A percentile compares a stretch with the other conserved stretches of the same genome.
phyloP scores from a whole-genome alignment of 2,113 vertebrate genomes.

The Athene cunicularia region DNA sequence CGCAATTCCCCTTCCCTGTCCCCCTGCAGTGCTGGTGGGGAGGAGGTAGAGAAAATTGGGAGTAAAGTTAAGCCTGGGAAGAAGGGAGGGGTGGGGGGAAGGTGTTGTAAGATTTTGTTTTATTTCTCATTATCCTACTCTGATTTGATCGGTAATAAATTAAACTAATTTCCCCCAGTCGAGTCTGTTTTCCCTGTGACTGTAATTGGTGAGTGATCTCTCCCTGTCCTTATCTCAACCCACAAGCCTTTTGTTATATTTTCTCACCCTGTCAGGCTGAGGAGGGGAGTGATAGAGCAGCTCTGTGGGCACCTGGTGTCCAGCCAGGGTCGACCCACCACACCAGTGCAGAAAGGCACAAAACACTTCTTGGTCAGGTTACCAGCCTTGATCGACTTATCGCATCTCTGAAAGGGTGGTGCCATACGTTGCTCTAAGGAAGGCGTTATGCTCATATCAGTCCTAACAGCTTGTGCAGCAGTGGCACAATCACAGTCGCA shows the following conservation, averaged over 20 bases:
- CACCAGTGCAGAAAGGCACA: conserved; percentile 34
- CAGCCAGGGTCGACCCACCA: not conserved
- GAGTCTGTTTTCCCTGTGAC: not conserved
- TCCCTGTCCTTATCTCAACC: not conserved
- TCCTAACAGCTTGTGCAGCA: conserved; percentile 79
- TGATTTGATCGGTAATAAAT: not conserved
- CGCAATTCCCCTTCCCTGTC: not conserved
- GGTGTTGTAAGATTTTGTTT: not conserved
- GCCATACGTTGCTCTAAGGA: accelerated
- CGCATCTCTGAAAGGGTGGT: accelerated
- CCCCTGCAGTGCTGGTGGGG: not conserved
- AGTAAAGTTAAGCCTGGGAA: not conserved
- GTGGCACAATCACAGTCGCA: conserved; percentile 82
- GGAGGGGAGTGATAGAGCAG: not conserved
- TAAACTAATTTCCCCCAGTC: not conserved
- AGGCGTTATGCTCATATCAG: conserved; percentile 72
- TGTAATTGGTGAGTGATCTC: not conserved
- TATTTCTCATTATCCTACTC: not conserved
- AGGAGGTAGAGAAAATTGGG: not conserved
- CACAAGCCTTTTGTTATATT: accelerated
- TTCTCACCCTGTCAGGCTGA: not conserved
- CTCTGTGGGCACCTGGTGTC: not conserved
- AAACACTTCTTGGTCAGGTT: not conserved
- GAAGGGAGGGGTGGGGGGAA: not conserved
- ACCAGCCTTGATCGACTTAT: not conserved